Evolutionary conservation across 2,797 vertebrate genomes (phyloP), one percentile per base, ranked within the genome.

Genomic region (Sebastes alutus): DNA sequence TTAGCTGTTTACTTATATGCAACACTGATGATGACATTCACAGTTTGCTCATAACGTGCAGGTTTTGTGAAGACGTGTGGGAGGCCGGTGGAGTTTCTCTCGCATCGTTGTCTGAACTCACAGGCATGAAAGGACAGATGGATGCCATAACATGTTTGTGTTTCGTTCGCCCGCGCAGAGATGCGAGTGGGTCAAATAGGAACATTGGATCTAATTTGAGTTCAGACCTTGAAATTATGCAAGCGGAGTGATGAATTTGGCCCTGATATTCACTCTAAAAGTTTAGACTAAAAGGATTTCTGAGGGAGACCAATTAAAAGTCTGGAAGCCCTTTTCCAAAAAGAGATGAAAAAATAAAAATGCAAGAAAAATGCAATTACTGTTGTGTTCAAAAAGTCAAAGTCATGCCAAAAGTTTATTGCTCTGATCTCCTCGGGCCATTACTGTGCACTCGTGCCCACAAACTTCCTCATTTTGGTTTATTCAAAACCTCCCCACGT

Each of bases 101-200:
- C 74, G 35, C 86, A 61, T 67, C 71, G 68, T 65, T 7, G 65
- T 77, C 77, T 3, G n/a, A 81, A 62, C 35, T 78, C 25, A 32
- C 33, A 68, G 63, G 13, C 52, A 56, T 1, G 22, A 78, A 56
- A 61, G 77, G 80, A 85, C 85, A 85, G 82, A 90, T 78, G 89
- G 85, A 32, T 12, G 66, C 74, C 32, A 25, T 27, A 22, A 70
- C 54, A 27, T 73, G 84, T 82, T 64, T 30, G 58, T 0, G n/a
- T 30, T 80, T 72, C 0, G 20, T 77, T 76, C 56, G 9, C 71
- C 69, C 4, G 5, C 11, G 0, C 18, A 7, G 30, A 78, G 32
- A 82, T 5, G 20, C 5, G 38, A 77, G 69, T 1, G 25, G 82
- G 55, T 87, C 80, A 78, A n/a, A 77, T 58, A 66, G 52, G 49